Percentiles rank a stretch among this genome's conserved stretches.
Conservation (phyloP, 2,113 vertebrate species). For the Porphyrio hochstetteri region DNA sequence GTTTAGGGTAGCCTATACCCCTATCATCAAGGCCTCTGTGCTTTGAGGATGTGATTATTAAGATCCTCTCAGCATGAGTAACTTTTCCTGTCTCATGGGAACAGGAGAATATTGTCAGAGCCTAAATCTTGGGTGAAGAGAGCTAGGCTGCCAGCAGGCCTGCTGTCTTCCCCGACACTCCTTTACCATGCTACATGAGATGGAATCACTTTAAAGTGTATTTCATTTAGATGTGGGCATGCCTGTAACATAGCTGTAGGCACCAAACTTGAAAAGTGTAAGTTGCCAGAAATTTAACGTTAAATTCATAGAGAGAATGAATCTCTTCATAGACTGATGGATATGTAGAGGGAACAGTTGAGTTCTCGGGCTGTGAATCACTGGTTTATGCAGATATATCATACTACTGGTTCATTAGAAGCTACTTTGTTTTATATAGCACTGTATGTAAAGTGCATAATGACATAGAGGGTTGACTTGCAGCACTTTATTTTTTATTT, state of each 20-base stretch:
- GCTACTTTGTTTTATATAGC: background rate
- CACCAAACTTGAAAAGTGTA: background rate
- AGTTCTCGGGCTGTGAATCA: background rate
- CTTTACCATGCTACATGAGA: background rate
- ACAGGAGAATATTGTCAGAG: too few relatives aligned
- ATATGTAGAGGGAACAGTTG: background rate
- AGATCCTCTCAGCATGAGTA: too few relatives aligned
- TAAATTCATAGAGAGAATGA: background rate
- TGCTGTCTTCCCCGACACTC: too few relatives aligned
- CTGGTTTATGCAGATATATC: background rate
- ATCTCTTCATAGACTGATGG: background rate
- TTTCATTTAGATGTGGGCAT: background rate
- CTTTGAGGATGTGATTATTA: too few relatives aligned
- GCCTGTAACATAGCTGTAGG: background rate
- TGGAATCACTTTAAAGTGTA: background rate
- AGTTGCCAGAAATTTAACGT: background rate
- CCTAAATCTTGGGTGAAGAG: too few relatives aligned
- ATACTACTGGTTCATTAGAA: background rate
- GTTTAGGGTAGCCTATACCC: too few relatives aligned
- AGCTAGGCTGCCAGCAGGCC: too few relatives aligned
- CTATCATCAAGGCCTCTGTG: too few relatives aligned
- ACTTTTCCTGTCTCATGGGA: too few relatives aligned
- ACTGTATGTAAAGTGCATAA: background rate
- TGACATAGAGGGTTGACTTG: background rate
- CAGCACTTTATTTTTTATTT: background rate